phyloP scores from a whole-genome alignment of 2,797 vertebrate species.

The Sitta carolinensis region DNA sequence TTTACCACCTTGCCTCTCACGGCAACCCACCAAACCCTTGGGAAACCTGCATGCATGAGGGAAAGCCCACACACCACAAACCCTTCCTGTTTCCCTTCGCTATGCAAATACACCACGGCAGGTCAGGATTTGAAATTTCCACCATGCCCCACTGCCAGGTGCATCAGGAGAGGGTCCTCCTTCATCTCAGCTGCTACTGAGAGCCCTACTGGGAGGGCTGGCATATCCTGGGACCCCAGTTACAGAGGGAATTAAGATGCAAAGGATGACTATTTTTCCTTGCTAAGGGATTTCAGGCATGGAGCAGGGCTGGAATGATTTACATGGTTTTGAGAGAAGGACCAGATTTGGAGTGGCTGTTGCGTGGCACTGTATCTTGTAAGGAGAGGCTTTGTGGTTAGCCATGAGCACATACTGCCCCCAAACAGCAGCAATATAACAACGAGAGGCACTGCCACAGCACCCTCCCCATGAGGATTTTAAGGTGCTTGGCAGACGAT shows the following conservation, averaged over 20 bases:
- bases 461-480: neutral
- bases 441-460: neutral
- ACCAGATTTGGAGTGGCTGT: neutral
- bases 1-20: neutral
- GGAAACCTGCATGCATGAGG: neutral
- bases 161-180: neutral
- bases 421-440: neutral
- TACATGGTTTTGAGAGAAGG: neutral
- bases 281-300: neutral
- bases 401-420: neutral
- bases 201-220: neutral
- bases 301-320: neutral
- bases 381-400: neutral
- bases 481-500: neutral
- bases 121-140: neutral
- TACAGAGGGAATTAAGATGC: neutral
- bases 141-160: neutral
- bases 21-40: neutral
- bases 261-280: neutral
- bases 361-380: fast-evolving
- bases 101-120: neutral
- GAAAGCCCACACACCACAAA: neutral
- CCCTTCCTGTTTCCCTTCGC: neutral
- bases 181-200: neutral
- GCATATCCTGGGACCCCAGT: neutral